Base-by-base conservation (phyloP, 2,888 invertebrate species). In the Sphaerophoria taeniata region DNA sequence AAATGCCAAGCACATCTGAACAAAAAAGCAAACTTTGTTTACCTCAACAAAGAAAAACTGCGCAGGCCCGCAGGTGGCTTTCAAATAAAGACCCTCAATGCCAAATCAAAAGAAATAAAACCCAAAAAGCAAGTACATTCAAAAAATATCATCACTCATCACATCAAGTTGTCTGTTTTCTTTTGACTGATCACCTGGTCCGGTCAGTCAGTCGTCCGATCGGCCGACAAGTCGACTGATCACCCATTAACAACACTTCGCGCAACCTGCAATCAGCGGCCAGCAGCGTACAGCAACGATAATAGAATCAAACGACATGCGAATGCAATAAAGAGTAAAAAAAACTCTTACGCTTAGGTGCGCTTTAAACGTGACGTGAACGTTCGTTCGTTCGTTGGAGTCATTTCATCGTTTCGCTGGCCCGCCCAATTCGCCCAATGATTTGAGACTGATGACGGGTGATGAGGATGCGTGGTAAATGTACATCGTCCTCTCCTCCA, bases 271-370 rank as follows among this genome's bases (percentile, higher is more conserved):
- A 80, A 80, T 73, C 43, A 43, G 70, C 31, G n/a, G 7, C 43
- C 43, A 43, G 53, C 43, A 43, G 70, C 31, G n/a, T 4, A 34
- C 43, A 43, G 53, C 33, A 43, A 58, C 45, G 81, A 73, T 85
- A 85, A 85, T 85, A 81, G 85, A 85, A 81, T 85, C 85, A 85
- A 85, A 85, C 81, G 85, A 85, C 77, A 85, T 85, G 85, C 73
- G 85, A 85, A 85, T 81, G 73, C 58, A 77, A 77, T 56, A 53
- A 51, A 55, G 43, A 39, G 58, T 43, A 49, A 49, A 49, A 49
- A 74, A 51, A 65, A 61, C 51, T 72, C 60, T 73, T 73, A 67
- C 53, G 34, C 53, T 43, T 24, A 60, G 12, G 9, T 7, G 43
- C 9, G 12, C 43, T 9, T 43, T 43, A 9, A 43, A 43, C 24